phyloP scores from a whole-genome alignment of 2,888 invertebrate species.

The Catotricha subobsoleta region DNA sequence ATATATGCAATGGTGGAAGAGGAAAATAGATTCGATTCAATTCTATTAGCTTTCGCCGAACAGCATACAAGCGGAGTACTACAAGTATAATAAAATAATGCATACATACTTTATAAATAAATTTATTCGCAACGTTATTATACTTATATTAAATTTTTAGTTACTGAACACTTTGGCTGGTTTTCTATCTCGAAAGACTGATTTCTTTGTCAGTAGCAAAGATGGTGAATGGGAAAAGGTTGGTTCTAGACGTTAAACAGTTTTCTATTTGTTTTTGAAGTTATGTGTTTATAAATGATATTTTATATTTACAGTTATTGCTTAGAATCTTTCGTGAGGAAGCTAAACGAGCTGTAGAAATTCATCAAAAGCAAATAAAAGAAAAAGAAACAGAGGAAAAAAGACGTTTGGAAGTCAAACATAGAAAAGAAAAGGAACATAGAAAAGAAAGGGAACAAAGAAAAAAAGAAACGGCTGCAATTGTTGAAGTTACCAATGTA shows the following conservation, averaged over 20 bases:
- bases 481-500: slow-evolving; percentile 79
- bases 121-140: too few relatives aligned
- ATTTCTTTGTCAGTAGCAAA: slow-evolving; percentile 82
- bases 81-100: too few relatives aligned
- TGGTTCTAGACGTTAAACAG: too few relatives aligned
- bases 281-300: too few relatives aligned
- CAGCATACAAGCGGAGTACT: slow-evolving; percentile 86
- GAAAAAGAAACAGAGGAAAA: slow-evolving; percentile 50
- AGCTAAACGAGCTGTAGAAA: slow-evolving; percentile 46
- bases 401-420: slow-evolving; percentile 44
- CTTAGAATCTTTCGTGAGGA: slow-evolving; percentile 68
- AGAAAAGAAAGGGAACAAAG: too few relatives aligned
- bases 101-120: too few relatives aligned
- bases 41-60: slow-evolving; percentile 83
- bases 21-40: slow-evolving; percentile 49
- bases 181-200: slow-evolving; percentile 90
- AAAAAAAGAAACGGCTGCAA: slow-evolving; percentile 36
- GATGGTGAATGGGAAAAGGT: slow-evolving; percentile 72
- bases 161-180: slow-evolving; percentile 81
- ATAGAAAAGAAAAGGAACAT: slow-evolving; percentile 39
- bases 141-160: too few relatives aligned
- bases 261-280: too few relatives aligned
- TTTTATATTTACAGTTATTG: too few relatives aligned
- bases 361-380: slow-evolving; percentile 37
- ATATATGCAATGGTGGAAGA: too few relatives aligned